Evolutionary conservation across 1,140 invertebrate genomes (phyloP).

Genomic region (Ctenoplectra terminalis): DNA sequence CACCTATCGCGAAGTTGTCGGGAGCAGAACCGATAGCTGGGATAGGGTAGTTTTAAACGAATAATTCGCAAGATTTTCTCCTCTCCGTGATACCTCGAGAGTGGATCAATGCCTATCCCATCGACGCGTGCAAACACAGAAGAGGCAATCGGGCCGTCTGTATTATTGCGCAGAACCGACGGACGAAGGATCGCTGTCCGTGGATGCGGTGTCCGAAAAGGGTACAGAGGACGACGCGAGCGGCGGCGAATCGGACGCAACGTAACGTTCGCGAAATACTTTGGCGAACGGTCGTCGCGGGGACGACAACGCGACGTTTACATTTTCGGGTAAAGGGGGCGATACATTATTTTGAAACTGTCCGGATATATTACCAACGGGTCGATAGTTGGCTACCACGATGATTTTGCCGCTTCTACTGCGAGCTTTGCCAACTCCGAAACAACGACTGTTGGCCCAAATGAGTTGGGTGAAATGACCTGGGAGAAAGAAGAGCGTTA

Average conservation of each 20-base stretch:
- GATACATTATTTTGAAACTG: slow-evolving; percentile 90
- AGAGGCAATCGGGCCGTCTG: slow-evolving; percentile 74
- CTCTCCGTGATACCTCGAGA: too few species aligned
- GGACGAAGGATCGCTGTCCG: slow-evolving; percentile 72
- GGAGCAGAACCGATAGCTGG: too few species aligned
- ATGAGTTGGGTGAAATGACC: slow-evolving; percentile 96
- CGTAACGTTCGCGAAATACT: slow-evolving; percentile 60
- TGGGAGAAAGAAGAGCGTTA: slow-evolving; percentile 75
- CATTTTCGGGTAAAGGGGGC: slow-evolving; percentile 86
- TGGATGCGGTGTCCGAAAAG: slow-evolving; percentile 72
- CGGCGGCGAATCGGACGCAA: slow-evolving; percentile 38
- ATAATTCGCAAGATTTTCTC: too few species aligned
- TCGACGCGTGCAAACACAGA: slow-evolving; percentile 73
- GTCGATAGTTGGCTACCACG: slow-evolving; percentile 92
- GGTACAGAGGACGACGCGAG: slow-evolving; percentile 33
- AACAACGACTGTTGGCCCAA: slow-evolving; percentile 90
- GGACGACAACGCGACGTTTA: slow-evolving; percentile 73
- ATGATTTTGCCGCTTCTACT: slow-evolving; percentile 89
- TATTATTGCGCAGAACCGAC: slow-evolving; percentile 77
- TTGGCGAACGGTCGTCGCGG: slow-evolving; percentile 66
- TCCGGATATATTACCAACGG: slow-evolving; percentile 90
- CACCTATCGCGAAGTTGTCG: too few species aligned
- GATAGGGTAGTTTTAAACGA: too few species aligned
- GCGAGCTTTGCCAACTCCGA: slow-evolving; percentile 92
- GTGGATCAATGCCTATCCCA: slow-evolving; percentile 66